Evolutionary conservation across 2,888 invertebrate species (phyloP), one percentile per base, ranked within the genome.

Genomic region (Pristionchus japonicus): DNA sequence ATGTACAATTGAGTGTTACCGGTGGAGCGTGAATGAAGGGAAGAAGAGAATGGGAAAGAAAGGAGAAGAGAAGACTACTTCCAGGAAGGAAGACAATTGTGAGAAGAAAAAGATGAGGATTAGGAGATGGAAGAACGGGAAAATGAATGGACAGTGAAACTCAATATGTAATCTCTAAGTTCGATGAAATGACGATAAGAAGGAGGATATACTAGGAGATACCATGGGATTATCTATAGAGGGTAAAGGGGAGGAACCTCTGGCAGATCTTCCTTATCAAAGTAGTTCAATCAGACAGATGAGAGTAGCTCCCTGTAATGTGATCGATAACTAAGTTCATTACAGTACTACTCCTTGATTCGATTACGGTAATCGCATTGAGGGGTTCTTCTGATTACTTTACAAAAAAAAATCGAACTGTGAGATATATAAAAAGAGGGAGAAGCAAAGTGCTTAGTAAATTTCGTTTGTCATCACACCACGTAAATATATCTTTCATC

Each of bases 1-100:
- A 70, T 70, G 70, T 37, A 70, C 70, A 70, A 70, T 1, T 31
- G 70, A 70, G 70, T 31, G 70, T 70, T 70, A 70, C 70, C 80
- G 43, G 80, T 80, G 80, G 15, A 80, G 47, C 80, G 34, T 77
- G 77, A 40, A 77, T 47, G 80, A 80, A 34, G 40, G n/a, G 47
- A 27, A 47, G 43, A 47, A 80, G 27, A 40, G 74, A 74, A 40
- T 37, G 74, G 74, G 37, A 37, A 61, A 27, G 74, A 74, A 40
- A 80, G 77, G 31, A 31, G 80, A 47, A 27, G 34, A 74, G 74
- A 74, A 27, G 61, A 61, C 61, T 61, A 70, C 70, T 70, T 70
- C 70, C 70, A 47, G 43, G 80, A 80, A 47, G n/a, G 77, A 40
- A 43, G 31, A 70, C 34, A 23, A 70, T 31, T 34, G 70, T 34